Conservation (phyloP, 2,797 vertebrate genomes). For the Sebastes kiyomatsui region DNA sequence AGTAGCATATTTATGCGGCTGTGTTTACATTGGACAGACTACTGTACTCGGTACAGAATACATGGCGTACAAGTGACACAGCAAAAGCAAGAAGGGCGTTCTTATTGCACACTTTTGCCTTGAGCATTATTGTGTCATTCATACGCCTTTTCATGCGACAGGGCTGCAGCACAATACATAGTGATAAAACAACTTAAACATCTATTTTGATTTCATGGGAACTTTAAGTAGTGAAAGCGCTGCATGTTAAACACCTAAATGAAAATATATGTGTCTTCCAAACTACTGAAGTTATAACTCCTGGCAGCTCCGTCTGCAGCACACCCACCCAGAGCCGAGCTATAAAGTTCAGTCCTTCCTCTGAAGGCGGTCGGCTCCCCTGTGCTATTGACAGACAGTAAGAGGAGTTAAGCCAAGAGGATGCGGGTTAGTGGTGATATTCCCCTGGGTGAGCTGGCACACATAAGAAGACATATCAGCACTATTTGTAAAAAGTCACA, state of each 20-base stretch:
- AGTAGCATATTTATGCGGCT: no score
- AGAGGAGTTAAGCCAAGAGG: constrained; percentile 53
- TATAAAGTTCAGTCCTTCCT: neutral
- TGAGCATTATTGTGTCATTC: no score
- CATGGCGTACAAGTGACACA: no score
- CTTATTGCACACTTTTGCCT: no score
- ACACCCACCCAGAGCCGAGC: neutral
- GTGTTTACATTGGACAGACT: no score
- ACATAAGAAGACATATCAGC: constrained; percentile 64
- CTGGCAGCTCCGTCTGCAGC: neutral
- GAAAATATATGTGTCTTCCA: neutral
- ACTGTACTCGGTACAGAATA: no score
- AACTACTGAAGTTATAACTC: neutral
- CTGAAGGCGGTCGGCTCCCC: constrained; percentile 2
- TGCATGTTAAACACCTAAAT: neutral
- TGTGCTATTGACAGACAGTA: constrained; percentile 33
- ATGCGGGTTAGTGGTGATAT: constrained; percentile 9
- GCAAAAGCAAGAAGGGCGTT: no score
- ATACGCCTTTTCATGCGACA: no score
- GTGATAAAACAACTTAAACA: no score
- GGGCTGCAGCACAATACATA: no score
- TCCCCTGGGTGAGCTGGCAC: constrained; percentile 49
- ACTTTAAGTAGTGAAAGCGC: neutral
- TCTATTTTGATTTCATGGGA: no score
- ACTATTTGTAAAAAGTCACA: constrained; percentile 76